A percentile compares a stretch with the other conserved stretches of the same genome.
phyloP scores from a whole-genome alignment of 1,140 invertebrate species.

The Drosophila parabipectinata region DNA sequence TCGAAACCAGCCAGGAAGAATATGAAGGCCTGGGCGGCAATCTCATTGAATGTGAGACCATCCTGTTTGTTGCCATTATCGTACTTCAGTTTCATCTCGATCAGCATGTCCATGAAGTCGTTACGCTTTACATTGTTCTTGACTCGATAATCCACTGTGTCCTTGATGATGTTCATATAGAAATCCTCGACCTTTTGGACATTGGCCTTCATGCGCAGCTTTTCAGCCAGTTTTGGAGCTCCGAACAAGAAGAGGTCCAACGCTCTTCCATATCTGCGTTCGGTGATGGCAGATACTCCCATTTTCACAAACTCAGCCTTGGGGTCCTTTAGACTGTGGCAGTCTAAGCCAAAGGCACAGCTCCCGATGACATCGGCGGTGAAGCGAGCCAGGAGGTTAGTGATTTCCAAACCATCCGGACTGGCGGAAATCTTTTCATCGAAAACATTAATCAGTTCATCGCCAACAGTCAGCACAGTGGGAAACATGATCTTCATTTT shows the following conservation, averaged over 20 bases:
- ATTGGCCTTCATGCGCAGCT: slow-evolving; percentile 52
- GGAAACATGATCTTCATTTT: slow-evolving; percentile 86
- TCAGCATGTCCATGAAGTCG: slow-evolving; percentile 85
- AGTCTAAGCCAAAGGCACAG: slow-evolving; percentile 87
- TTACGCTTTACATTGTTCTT: slow-evolving; percentile 56
- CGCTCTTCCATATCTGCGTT: slow-evolving; percentile 20
- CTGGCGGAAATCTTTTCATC: not conserved
- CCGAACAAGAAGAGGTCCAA: slow-evolving; percentile 33
- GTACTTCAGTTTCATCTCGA: slow-evolving; percentile 84
- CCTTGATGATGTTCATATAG: slow-evolving; percentile 64
- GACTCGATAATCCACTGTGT: slow-evolving; percentile 61
- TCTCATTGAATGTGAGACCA: slow-evolving; percentile 43
- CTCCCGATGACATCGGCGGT: slow-evolving; percentile 85
- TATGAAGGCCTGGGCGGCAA: slow-evolving; percentile 84
- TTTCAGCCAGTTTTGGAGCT: slow-evolving; percentile 38
- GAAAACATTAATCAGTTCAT: slow-evolving; percentile 45
- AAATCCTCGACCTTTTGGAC: slow-evolving; percentile 84
- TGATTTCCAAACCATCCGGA: slow-evolving; percentile 44
- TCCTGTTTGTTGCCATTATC: slow-evolving; percentile 29
- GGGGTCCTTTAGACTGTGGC: slow-evolving; percentile 84
- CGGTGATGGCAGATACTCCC: slow-evolving; percentile 26
- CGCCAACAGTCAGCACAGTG: slow-evolving; percentile 59
- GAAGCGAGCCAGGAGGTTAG: slow-evolving; percentile 63
- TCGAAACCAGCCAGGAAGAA: slow-evolving; percentile 87
- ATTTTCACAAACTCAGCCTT: slow-evolving; percentile 85